Base-by-base conservation (phyloP, 2,113 vertebrate genomes). In the Nymphicus hollandicus region DNA sequence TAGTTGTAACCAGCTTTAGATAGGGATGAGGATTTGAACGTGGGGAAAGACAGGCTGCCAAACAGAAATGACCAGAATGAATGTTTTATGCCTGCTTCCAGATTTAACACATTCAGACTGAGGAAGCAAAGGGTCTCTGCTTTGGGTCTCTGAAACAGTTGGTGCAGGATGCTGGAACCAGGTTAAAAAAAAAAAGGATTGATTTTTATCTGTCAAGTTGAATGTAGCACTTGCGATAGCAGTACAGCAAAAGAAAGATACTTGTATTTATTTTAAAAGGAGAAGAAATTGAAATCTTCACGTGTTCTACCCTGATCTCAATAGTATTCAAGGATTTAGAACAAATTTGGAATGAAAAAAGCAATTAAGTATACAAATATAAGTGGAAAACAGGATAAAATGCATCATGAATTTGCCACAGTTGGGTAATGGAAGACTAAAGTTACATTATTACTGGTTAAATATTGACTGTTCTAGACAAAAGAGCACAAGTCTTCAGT, bases 321-420 rank as follows among this genome's bases (percentile, higher is more conserved):
- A 17, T 69, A 89, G 52, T 71, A 87, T 87, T 92, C 65, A 68
- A 86, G 47, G 73, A 89, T 84, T 92, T 88, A 71, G 77, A 79
- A 71, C 9, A 74, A 89, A 81, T 84, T 92, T 81, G 56, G 65
- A 87, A 76, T 41, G 44, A 65, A 85, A 76, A 50, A 86, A 84
- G 43, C 88, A 91, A 81, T 92, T 90, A 94, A 61, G 52, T 86
- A 65, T 39, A 56, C 24, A 78, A 86, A 91, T 44, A 50, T 88
- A 89, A 94, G 81, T 94, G 84, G 78, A 83, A 95, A 96, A 95
- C 31, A 39, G 87, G 81, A 86, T 97, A 89, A 95, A 93, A 77
- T 86, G 31, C 63, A 77, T 85, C 25, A 16, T 79, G 43, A 43
- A 79, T 96, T 95, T 96, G 70, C 61, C 10, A 69, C 65, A 94